phyloP scores from a whole-genome alignment of 2,797 vertebrate genomes.

The Macropodus opercularis region DNA sequence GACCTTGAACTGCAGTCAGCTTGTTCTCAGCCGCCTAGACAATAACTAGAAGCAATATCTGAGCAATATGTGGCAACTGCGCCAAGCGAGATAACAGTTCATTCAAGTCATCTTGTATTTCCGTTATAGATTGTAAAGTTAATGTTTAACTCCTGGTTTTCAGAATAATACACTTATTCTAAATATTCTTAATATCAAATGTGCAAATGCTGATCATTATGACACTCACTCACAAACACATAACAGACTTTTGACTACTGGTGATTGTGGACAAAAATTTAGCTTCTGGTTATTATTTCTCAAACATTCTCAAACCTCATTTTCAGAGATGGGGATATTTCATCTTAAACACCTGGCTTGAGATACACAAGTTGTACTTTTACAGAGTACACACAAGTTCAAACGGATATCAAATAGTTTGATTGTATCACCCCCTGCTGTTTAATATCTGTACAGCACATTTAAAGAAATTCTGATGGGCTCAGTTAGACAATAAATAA shows the following conservation, averaged over 20 bases:
- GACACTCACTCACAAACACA: no score
- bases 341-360: not conserved
- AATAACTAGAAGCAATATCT: conserved; percentile 8
- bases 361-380: not conserved
- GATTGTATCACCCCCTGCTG: conserved; percentile 66
- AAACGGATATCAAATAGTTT: conserved; percentile 13
- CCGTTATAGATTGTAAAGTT: conserved; percentile 13
- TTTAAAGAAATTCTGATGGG: not conserved
- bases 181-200: no score
- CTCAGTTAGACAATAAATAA: no score
- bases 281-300: no score
- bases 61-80: conserved; percentile 23
- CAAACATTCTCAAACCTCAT: no score
- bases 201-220: not conserved
- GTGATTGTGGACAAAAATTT: no score
- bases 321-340: not conserved
- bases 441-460: conserved; percentile 13
- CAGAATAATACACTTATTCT: not conserved
- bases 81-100: conserved; percentile 37
- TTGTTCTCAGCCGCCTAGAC: not conserved
- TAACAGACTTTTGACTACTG: no score
- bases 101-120: conserved; percentile 35
- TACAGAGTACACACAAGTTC: no score
- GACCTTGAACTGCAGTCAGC: conserved; percentile 59
- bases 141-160: conserved; percentile 20